Evolutionary conservation across 2,113 vertebrate species (phyloP), one percentile per base, ranked within the genome.

Genomic region (Pterophyllum scalare): DNA sequence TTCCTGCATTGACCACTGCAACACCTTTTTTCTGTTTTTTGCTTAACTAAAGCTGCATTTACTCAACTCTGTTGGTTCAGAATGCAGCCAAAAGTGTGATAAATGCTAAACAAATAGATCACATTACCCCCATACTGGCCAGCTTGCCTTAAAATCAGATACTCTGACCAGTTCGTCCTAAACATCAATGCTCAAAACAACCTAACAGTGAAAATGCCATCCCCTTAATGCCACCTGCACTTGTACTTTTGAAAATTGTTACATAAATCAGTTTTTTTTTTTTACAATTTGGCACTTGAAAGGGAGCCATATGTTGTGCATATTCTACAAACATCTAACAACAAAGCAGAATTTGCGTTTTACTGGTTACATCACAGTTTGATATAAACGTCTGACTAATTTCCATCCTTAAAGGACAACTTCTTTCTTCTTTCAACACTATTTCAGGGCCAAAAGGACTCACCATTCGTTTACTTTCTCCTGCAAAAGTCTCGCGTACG

Each of bases 401-500:
- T 77, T 52, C 11, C 31, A 70, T 26, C 22, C 49, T 52, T 2
- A 33, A n/a, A 75, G 43, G n/a, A 61, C 20, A 11, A 81, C 10
- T 54, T 20, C 49, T 80, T 54, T 20, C 49, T 80, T 56, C 38
- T 15, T 61, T 67, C 7, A 3, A 11, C 3, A 2, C 0, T 14
- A 4, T 33, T 59, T 31, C 0, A 5, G 11, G 64, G 43, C 6
- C 43, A 46, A 7, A 49, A 59, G 11, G 12, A 88, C 97, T 89
- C 91, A 98, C 98, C 98, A 97, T 96, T 77, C 91, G 95, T 94
- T 99, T 99, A 93, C 98, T 98, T 83, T 98, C 96, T 86, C 96
- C 96, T 59, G 97, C 95, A 89, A 99, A 99, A 54, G 97, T 95
- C 92, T 98, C 95, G 40, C 87, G 94, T 67, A 99, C 97, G 7